A percentile compares a stretch with the other conserved stretches of the same genome.
These are phyloP conservation scores for Agonopterix heracliana DNA, from an alignment of 2,888 invertebrate genomes.

Conservation along the genomic window DNA sequence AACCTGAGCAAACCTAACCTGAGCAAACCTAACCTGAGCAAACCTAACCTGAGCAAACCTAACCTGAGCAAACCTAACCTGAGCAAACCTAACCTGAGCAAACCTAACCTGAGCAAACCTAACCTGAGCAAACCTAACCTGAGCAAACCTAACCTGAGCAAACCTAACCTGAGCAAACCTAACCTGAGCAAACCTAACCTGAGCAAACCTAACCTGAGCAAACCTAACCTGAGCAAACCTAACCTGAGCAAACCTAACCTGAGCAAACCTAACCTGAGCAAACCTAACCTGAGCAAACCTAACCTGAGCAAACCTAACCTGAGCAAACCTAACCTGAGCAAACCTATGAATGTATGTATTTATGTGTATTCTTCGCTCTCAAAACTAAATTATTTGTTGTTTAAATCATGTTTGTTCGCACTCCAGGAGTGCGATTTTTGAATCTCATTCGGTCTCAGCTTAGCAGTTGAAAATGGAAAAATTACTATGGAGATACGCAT, in stretches of 20 bases:
- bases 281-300: background rate
- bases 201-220: background rate
- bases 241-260: background rate
- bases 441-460: no score
- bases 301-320: background rate
- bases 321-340: background rate
- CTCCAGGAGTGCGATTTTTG: background rate
- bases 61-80: slow-evolving; percentile 17
- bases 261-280: background rate
- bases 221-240: slow-evolving; percentile 2
- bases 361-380: background rate
- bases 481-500: no score
- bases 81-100: slow-evolving; percentile 12
- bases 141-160: slow-evolving; percentile 11
- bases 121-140: slow-evolving; percentile 9
- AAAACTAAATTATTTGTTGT: background rate
- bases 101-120: slow-evolving; percentile 12
- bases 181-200: slow-evolving; percentile 3
- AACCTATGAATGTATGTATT: background rate
- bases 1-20: background rate
- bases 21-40: background rate
- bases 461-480: no score
- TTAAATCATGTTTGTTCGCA: background rate
- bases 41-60: slow-evolving; percentile 12
- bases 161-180: slow-evolving; percentile 9